A percentile compares a stretch with the other conserved stretches of the same genome.
Evolutionary conservation across 2,797 vertebrate genomes (phyloP).

Genomic region (Sebastes flavidus): DNA sequence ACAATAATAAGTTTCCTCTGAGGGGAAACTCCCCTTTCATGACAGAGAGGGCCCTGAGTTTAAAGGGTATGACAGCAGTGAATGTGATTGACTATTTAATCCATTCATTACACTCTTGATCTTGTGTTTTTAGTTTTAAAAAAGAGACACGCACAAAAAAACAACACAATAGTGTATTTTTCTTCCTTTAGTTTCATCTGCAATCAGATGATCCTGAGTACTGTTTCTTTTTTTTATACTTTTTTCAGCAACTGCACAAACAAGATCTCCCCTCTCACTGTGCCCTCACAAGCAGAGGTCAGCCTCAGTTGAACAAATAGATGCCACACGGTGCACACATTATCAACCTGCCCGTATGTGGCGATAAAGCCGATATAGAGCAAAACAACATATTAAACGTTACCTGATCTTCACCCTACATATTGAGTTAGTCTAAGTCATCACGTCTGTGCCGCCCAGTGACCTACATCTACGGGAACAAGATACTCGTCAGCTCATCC

Average conservation of each 20-base stretch:
- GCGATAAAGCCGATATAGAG: constrained; percentile 5
- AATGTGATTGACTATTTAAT: neutral
- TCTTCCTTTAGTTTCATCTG: neutral
- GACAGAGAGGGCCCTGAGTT: neutral
- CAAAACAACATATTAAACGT: constrained; percentile 46
- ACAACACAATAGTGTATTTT: neutral
- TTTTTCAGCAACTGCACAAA: constrained; percentile 4
- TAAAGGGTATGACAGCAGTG: neutral
- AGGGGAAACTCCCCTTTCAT: neutral
- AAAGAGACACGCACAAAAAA: neutral
- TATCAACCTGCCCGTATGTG: constrained; percentile 17
- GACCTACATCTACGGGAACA: constrained; percentile 61
- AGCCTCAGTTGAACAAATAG: constrained; percentile 7
- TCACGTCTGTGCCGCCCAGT: constrained; percentile 34
- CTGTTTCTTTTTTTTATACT: neutral
- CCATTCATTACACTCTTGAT: neutral
- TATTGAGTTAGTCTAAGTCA: constrained; percentile 48
- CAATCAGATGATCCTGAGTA: neutral
- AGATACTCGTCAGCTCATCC: constrained; percentile 10
- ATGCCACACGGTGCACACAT: constrained; percentile 24
- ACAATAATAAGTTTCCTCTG: neutral
- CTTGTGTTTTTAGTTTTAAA: neutral
- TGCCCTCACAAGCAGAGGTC: constrained; percentile 27
- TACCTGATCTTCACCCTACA: constrained; percentile 53
- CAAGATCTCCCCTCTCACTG: neutral